phyloP scores from a whole-genome alignment of 2,113 vertebrate genomes.

The Colinus virginianus region DNA sequence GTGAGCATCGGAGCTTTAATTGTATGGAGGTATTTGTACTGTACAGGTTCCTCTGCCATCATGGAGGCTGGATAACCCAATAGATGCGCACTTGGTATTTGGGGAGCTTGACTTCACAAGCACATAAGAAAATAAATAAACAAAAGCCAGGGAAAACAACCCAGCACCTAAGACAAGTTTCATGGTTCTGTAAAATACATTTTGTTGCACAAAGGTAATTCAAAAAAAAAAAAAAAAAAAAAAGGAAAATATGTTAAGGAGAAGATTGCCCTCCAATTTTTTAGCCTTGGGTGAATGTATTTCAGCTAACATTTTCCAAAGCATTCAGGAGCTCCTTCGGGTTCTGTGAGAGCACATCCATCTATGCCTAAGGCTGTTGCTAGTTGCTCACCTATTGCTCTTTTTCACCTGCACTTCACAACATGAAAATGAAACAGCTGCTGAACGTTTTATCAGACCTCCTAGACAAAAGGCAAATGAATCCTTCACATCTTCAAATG shows the following conservation, averaged over 20 bases:
- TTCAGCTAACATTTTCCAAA: neutral
- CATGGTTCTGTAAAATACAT: neutral
- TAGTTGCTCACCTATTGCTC: neutral
- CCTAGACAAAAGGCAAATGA: neutral
- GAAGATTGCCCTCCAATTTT: neutral
- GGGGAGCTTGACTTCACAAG: slow-evolving; percentile 12
- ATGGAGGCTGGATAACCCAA: neutral
- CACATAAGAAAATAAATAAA: neutral
- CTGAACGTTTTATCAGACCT: neutral
- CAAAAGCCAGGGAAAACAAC: neutral
- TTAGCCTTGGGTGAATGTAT: neutral
- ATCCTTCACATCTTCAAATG: neutral
- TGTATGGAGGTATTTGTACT: neutral
- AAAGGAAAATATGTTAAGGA: neutral
- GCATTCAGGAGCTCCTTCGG: neutral
- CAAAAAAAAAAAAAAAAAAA: neutral
- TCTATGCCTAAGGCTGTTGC: neutral
- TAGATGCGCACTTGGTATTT: neutral
- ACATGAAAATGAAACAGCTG: neutral
- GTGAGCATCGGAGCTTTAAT: neutral
- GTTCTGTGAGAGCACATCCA: neutral
- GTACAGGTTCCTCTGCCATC: neutral
- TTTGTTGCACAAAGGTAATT: neutral
- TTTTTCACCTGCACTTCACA: neutral
- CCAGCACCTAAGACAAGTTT: neutral